phyloP scores from a whole-genome alignment of 2,888 invertebrate genomes.

The Himalopsyche anomala region DNA sequence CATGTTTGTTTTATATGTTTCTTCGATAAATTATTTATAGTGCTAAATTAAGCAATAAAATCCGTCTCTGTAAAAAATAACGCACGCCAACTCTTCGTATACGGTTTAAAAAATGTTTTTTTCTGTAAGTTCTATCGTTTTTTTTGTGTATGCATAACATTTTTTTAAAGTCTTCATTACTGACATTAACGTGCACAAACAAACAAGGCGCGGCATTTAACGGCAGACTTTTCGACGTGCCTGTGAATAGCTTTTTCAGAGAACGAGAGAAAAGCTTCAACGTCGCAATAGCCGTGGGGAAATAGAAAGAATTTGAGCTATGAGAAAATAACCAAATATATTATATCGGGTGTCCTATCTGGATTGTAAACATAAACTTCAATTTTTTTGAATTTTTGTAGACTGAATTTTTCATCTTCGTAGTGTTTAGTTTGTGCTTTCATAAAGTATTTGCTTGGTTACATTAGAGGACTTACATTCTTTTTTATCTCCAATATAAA shows the following conservation, averaged over 20 bases:
- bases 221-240: conserved; percentile 26
- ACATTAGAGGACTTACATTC: too few species aligned
- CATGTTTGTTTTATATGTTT: too few species aligned
- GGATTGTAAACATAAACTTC: too few species aligned
- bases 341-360: not conserved
- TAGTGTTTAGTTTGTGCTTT: too few species aligned
- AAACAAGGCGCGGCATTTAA: conserved; percentile 38
- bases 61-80: too few species aligned
- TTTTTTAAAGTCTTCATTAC: conserved; percentile 28
- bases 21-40: too few species aligned
- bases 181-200: conserved; percentile 1
- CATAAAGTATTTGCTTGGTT: too few species aligned
- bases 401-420: too few species aligned
- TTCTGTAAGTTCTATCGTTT: not conserved
- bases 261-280: not conserved
- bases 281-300: not conserved
- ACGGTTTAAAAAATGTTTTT: not conserved
- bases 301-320: not conserved
- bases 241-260: conserved; percentile 28
- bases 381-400: too few species aligned
- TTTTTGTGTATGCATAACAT: conserved; percentile 34
- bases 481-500: too few species aligned
- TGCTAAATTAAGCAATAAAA: too few species aligned
- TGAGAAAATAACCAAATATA: conserved; percentile 18
- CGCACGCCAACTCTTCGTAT: not conserved